A percentile compares a stretch with the other conserved stretches of the same genome.
Conservation (phyloP, 2,888 invertebrate species). For the Acronicta leporina region DNA sequence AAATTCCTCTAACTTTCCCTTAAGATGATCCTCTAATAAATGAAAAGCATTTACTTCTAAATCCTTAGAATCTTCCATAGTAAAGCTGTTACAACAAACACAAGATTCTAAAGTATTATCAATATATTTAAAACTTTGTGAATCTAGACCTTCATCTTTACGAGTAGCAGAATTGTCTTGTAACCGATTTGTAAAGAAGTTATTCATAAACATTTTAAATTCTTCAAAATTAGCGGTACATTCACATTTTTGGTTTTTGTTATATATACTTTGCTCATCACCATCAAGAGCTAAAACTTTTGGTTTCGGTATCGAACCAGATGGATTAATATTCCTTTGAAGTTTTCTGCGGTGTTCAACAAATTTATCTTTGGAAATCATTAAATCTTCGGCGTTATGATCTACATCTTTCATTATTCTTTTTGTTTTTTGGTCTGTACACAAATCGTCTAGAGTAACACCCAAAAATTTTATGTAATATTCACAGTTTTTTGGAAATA, state of each 20-base stretch:
- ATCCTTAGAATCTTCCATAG: constrained; percentile 66
- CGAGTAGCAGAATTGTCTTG: constrained; percentile 14
- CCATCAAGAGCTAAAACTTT: constrained; percentile 4
- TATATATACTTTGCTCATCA: constrained; percentile 14
- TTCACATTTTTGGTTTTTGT: constrained; percentile 39
- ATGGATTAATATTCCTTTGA: constrained; percentile 10
- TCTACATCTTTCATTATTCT: constrained; percentile 12
- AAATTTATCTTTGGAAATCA: constrained; percentile 12
- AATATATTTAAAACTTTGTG: constrained; percentile 50
- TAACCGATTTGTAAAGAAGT: constrained; percentile 43
- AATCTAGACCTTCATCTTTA: constrained; percentile 58
- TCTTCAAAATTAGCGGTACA: constrained; percentile 56
- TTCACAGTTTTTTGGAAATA: constrained; percentile 59
- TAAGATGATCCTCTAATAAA: constrained; percentile 77
- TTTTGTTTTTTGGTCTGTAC: constrained; percentile 28
- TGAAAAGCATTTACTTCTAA: constrained; percentile 80
- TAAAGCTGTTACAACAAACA: constrained; percentile 68
- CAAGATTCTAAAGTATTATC: constrained; percentile 59
- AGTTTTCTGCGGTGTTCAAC: constrained; percentile 10
- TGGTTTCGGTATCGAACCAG: constrained; percentile 11
- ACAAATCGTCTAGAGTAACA: constrained; percentile 73
- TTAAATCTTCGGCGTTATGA: constrained; percentile 1
- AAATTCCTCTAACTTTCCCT: constrained; percentile 71
- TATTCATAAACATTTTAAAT: constrained; percentile 50
- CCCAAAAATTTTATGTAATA: constrained; percentile 79